A percentile compares a stretch with the other conserved stretches of the same genome.
phyloP scores from a whole-genome alignment of 1,140 invertebrate species.

The Formica selysi region DNA sequence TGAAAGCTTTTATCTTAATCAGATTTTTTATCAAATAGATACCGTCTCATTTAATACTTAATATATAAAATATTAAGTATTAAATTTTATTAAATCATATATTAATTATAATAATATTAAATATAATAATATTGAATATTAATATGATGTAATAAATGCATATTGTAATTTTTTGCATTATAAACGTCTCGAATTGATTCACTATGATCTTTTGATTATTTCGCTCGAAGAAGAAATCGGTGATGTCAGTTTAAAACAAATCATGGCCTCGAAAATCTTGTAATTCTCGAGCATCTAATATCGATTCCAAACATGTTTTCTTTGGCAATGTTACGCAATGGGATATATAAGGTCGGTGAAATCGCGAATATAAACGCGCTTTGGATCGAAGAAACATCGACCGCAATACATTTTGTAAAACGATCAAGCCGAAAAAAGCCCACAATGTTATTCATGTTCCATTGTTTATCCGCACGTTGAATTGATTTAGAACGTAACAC shows the following conservation, averaged over 20 bases:
- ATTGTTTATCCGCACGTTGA: neutral
- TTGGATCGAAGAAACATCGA: conserved; percentile 8
- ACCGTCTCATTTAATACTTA: neutral
- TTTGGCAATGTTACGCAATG: conserved; percentile 28
- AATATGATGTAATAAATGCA: neutral
- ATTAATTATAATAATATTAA: no score
- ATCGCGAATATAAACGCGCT: neutral
- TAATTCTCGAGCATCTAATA: neutral
- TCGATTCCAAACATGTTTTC: conserved; percentile 27
- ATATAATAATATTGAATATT: neutral
- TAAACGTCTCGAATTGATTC: neutral
- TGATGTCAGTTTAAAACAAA: neutral
- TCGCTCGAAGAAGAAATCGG: neutral
- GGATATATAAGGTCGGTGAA: conserved; percentile 9
- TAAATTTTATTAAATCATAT: no score
- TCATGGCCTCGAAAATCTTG: neutral
- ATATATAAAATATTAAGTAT: no score
- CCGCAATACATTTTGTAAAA: neutral
- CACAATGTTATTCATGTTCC: neutral
- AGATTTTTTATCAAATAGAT: neutral
- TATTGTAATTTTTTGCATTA: neutral
- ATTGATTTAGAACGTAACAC: neutral
- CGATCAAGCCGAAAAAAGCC: neutral
- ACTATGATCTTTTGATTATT: neutral
- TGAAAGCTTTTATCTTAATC: neutral